Evolutionary conservation across 1,140 invertebrate species (phyloP), one percentile per base, ranked within the genome.

Genomic region (Octopus bimaculoides): DNA sequence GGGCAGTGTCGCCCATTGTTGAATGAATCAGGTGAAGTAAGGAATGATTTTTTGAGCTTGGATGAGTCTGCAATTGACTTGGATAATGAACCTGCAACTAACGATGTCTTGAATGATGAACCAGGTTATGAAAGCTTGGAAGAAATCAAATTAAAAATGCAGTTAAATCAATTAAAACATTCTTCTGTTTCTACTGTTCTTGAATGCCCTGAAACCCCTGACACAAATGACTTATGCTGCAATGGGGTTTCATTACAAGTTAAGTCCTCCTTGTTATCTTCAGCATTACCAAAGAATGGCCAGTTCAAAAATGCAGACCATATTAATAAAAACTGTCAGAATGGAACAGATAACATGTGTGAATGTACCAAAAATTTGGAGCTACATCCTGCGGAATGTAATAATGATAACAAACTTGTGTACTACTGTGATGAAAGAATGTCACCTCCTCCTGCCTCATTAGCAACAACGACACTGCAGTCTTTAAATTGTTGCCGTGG

Each of bases 21-120:
- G 74, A 52, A 75, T 52, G 74, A 75, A 41, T n/a, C 8, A 5
- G 74, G 52, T 20, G 74, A 41, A 14, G 52, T 75, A n/a, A 17
- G 52, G 41, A 75, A 75, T 17, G 74, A 75, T 53, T 75, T 75
- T 17, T 52, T 75, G 17, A 75, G 20, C 7, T 53, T 52, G n/a
- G 74, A 75, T 53, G 74, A 75, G 17, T 75, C 74, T n/a, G 74
- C 74, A 5, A 75, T 75, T 75, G 74, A 75, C 52, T 53, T 75
- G 26, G 74, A 75, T 41, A 9, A 12, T 9, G 74, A 75, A 52
- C 74, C 52, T 6, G 52, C 14, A 7, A 53, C 52, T 6, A 52
- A 52, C 41, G 52, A 75, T 17, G 7, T 14, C 5, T 52, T 75
- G 17, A 14, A 52, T 53, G 52, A 75, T 53, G 74, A 75, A 17